phyloP scores from a whole-genome alignment of 1,140 invertebrate genomes.

The Kradibia gibbosae region DNA sequence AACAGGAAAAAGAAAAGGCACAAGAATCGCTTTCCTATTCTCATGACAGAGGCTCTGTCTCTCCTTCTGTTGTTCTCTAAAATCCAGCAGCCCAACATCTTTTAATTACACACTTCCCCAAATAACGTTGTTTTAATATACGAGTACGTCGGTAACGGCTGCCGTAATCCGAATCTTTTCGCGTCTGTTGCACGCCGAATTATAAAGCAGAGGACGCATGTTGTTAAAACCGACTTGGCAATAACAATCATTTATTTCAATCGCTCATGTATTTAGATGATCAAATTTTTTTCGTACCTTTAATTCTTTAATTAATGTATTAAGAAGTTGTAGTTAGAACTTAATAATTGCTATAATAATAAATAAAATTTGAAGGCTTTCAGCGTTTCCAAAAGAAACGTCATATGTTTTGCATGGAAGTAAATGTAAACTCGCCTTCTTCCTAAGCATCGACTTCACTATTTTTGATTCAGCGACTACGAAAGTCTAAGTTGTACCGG shows the following conservation, averaged over 20 bases:
- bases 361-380: background rate
- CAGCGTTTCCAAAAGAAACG: background rate
- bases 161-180: background rate
- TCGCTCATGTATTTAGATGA: too few relatives aligned
- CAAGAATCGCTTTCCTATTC: background rate
- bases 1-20: background rate
- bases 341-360: background rate
- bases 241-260: too few relatives aligned
- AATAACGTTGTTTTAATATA: background rate
- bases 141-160: background rate
- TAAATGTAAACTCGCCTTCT: background rate
- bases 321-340: background rate
- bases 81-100: background rate
- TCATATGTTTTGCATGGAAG: background rate
- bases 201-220: background rate
- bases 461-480: background rate
- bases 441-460: background rate
- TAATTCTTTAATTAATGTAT: background rate
- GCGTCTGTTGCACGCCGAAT: background rate
- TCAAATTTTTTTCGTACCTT: too few relatives aligned
- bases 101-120: background rate
- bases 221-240: too few relatives aligned
- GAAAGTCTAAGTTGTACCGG: background rate
- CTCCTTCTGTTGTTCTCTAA: background rate
- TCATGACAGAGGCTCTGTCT: background rate